Evolutionary conservation across 2,113 vertebrate genomes (phyloP).

Genomic region (Plecotus auritus): DNA sequence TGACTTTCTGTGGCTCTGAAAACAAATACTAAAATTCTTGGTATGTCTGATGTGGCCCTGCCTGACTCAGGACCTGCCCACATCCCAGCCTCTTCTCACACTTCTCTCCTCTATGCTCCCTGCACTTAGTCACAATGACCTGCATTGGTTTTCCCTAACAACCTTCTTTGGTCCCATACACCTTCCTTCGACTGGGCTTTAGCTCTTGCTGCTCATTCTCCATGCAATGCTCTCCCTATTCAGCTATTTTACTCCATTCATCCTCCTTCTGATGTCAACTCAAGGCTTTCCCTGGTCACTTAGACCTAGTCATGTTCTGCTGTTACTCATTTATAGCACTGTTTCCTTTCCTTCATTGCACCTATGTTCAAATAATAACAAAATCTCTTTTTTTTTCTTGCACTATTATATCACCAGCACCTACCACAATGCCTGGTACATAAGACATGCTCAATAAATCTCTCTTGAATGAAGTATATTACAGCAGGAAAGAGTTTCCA

Average conservation of each 20-base stretch:
- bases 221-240: not conserved
- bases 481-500: not conserved
- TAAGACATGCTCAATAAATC: not conserved
- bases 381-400: not conserved
- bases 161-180: not conserved
- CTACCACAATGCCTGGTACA: not conserved
- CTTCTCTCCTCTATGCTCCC: not conserved
- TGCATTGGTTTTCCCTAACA: not conserved
- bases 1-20: not conserved
- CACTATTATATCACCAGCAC: not conserved
- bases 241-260: not conserved
- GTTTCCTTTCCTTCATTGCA: not conserved
- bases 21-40: not conserved
- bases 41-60: not conserved
- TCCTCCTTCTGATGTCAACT: not conserved
- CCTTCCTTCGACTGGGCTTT: not conserved
- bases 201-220: not conserved
- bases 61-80: not conserved
- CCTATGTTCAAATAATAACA: not conserved
- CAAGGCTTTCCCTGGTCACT: not conserved
- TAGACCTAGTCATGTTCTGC: not conserved
- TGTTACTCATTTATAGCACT: not conserved
- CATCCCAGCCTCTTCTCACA: not conserved
- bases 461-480: not conserved
- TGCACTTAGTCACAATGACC: not conserved